Evolutionary conservation across 2,113 vertebrate genomes (phyloP).

Genomic region (Talpa occidentalis): DNA sequence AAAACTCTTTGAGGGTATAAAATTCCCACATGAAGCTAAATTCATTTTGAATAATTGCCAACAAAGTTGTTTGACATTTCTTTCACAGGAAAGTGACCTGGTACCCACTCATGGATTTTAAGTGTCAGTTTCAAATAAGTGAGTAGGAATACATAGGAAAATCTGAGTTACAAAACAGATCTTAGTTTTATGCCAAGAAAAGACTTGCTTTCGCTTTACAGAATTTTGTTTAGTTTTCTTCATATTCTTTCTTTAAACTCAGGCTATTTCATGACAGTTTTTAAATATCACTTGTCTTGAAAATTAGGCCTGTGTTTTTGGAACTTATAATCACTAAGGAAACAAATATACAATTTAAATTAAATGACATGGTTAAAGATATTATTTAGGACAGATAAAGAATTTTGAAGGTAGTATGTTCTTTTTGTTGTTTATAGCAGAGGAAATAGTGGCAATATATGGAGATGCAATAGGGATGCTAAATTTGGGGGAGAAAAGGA

Average conservation of each 20-base stretch:
- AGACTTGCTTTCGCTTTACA: not conserved
- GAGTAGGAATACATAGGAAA: not conserved
- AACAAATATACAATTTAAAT: not conserved
- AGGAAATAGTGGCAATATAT: not conserved
- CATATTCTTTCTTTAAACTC: not conserved
- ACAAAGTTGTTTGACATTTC: not conserved
- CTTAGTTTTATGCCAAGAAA: not conserved
- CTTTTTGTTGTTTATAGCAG: not conserved
- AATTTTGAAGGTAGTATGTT: not conserved
- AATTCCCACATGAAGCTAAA: not conserved
- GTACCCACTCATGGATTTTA: not conserved
- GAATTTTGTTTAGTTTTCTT: not conserved
- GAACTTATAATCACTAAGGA: not conserved
- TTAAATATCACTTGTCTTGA: not conserved
- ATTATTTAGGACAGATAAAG: not conserved
- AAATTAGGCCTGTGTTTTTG: not conserved
- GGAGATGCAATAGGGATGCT: not conserved
- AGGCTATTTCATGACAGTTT: not conserved
- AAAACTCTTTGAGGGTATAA: not conserved
- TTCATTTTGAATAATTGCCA: not conserved
- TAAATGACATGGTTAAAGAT: not conserved
- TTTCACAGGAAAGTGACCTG: not conserved
- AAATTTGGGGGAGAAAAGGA: not conserved
- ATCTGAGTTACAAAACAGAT: not conserved
- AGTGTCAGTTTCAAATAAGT: slow-evolving; percentile 4